phyloP scores from a whole-genome alignment of 2,113 vertebrate genomes.

The Lanius collurio region DNA sequence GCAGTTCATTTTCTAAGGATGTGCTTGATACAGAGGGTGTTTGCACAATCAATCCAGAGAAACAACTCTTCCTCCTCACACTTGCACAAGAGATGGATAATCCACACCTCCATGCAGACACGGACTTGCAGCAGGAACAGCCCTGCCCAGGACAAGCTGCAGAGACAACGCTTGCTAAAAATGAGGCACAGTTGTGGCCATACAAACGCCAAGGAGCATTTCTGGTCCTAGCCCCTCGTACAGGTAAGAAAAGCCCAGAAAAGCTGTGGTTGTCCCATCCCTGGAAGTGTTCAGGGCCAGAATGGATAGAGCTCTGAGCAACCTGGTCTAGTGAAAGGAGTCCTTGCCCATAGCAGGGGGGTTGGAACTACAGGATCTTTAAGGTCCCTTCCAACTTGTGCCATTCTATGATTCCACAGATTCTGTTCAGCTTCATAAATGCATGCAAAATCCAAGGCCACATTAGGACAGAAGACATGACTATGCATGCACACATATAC shows the following conservation, averaged over 20 bases:
- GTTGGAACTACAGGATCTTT: neutral
- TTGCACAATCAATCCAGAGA: neutral
- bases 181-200: neutral
- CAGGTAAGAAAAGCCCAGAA: neutral
- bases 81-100: neutral
- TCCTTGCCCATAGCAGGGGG: neutral
- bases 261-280: neutral
- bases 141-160: neutral
- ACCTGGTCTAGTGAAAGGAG: neutral
- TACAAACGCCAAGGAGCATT: neutral
- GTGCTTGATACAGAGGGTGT: neutral
- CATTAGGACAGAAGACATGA: neutral
- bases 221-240: accelerated
- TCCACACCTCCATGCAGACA: neutral
- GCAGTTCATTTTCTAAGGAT: neutral
- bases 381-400: neutral
- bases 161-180: neutral
- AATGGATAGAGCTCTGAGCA: neutral
- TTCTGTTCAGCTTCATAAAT: neutral
- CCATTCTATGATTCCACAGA: neutral
- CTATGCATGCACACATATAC: neutral
- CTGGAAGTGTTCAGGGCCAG: neutral
- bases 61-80: neutral
- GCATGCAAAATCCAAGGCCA: neutral
- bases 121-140: neutral